A percentile compares a stretch with the other conserved stretches of the same genome.
phyloP scores from a whole-genome alignment of 37 sponge, comb jelly and placozoan genomes.

The Theonella swinhoei region DNA sequence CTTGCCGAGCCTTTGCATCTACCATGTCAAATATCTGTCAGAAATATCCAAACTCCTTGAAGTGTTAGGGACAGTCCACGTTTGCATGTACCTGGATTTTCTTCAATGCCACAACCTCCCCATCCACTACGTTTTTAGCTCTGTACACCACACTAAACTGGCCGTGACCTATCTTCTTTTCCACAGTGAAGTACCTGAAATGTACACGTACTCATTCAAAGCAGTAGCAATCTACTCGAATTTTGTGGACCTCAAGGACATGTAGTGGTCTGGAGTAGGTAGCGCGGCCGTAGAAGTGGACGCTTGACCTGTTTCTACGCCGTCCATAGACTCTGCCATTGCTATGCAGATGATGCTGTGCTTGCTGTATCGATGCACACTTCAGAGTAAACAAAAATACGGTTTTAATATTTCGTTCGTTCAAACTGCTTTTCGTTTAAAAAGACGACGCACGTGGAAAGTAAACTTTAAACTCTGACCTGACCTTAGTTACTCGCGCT shows the following conservation, averaged over 20 bases:
- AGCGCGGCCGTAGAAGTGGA: background rate
- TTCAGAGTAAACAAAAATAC: background rate
- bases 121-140: slow-evolving; percentile 71
- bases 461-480: background rate
- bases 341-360: background rate
- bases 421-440: background rate
- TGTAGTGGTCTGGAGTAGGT: too few relatives aligned
- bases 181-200: slow-evolving; percentile 55
- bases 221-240: too few relatives aligned
- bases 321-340: too few relatives aligned
- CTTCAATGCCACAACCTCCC: slow-evolving; percentile 91
- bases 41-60: background rate
- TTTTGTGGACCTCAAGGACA: too few relatives aligned
- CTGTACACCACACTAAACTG: slow-evolving; percentile 98
- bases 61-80: too few relatives aligned
- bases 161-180: slow-evolving; percentile 96
- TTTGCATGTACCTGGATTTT: slow-evolving; percentile 85
- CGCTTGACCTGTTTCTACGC: background rate
- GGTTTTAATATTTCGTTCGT: too few relatives aligned
- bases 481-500: too few relatives aligned
- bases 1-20: slow-evolving; percentile 99
- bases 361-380: background rate
- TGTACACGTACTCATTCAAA: too few relatives aligned
- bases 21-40: slow-evolving; percentile 97
- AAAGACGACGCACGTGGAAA: background rate